phyloP scores from a whole-genome alignment of 37 sponge, comb jelly and placozoan species.

The Oscarella lobularis region DNA sequence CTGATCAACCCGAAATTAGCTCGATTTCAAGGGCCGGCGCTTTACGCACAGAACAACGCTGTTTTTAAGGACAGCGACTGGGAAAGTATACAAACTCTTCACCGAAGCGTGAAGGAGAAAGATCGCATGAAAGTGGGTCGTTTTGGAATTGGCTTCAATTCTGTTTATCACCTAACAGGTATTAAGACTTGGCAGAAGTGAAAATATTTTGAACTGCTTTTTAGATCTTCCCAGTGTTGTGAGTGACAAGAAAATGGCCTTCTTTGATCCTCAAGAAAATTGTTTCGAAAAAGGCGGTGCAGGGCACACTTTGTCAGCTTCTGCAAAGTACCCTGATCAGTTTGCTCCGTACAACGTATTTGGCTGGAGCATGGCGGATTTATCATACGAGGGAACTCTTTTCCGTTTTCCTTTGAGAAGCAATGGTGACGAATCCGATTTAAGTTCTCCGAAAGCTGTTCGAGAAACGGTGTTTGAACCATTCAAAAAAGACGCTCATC shows the following conservation, averaged over 20 bases:
- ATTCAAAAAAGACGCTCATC: not conserved
- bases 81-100: too few species aligned
- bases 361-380: not conserved
- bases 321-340: not conserved
- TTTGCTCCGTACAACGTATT: not conserved
- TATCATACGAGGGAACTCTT: conserved; percentile 18
- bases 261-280: conserved; percentile 71
- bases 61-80: too few species aligned
- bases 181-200: too few species aligned
- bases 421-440: not conserved
- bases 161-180: too few species aligned
- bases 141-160: too few species aligned
- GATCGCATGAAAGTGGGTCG: too few species aligned
- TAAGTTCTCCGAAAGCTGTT: too few species aligned
- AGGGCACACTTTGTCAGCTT: not conserved
- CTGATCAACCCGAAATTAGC: too few species aligned
- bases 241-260: conserved; percentile 31
- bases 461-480: not conserved
- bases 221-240: conserved; percentile 77
- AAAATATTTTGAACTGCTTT: conserved; percentile 10
- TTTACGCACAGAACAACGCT: too few species aligned
- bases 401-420: conserved; percentile 46
- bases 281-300: conserved; percentile 37
- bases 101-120: too few species aligned
- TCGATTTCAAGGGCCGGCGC: too few species aligned